Percentiles rank a stretch among this genome's conserved stretches.
These are phyloP conservation scores for Phrynocephalus vlangalii DNA, from an alignment of 2,797 vertebrate species.

Conservation along the genomic window DNA sequence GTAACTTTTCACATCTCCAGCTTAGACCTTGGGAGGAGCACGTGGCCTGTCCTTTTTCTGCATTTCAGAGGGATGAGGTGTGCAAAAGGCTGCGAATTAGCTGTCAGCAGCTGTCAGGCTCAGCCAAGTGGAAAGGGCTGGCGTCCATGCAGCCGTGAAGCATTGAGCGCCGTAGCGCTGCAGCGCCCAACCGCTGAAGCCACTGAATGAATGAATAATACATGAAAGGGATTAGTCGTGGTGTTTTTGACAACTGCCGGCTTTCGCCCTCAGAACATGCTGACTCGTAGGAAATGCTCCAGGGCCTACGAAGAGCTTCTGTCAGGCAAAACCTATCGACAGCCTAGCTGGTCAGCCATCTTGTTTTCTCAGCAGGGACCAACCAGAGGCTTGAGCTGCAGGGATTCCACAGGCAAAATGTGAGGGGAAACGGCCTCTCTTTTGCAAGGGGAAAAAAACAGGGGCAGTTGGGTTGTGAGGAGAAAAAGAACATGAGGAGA, in stretches of 20 bases:
- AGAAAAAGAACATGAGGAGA: background rate
- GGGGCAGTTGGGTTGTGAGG: background rate
- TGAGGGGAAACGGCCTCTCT: too few species aligned
- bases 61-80: background rate
- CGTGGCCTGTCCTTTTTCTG: background rate
- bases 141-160: background rate
- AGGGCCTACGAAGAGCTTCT: background rate
- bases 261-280: background rate
- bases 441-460: too few species aligned
- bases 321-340: too few species aligned
- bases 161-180: background rate
- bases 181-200: background rate
- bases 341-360: background rate
- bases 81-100: background rate
- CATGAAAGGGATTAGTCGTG: background rate
- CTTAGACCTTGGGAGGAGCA: too few species aligned
- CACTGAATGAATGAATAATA: background rate
- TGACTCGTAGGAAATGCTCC: background rate
- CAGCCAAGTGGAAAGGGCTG: background rate
- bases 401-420: too few species aligned
- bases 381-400: background rate
- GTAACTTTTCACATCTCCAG: too few species aligned
- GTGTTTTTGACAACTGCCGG: background rate
- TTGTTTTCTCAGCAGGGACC: background rate
- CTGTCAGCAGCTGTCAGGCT: background rate